These are phyloP conservation scores for Pandion haliaetus DNA, from an alignment of 2,113 vertebrate species.

Conservation along the genomic window DNA sequence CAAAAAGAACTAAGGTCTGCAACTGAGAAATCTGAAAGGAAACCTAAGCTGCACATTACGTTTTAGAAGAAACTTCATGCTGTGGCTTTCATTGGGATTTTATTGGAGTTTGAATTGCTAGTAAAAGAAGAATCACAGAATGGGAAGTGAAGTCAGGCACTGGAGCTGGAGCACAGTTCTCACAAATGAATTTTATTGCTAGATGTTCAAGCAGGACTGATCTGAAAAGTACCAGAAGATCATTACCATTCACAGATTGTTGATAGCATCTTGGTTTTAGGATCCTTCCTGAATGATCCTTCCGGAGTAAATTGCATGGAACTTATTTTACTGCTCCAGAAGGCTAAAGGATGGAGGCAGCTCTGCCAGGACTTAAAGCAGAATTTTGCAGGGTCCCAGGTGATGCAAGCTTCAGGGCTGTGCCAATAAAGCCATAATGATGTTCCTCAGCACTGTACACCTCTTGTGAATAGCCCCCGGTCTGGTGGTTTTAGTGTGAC, in stretches of 20 bases:
- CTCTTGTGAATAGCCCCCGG: neutral
- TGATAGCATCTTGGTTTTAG: neutral
- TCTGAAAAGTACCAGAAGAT: neutral
- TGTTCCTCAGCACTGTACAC: neutral
- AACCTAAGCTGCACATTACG: neutral
- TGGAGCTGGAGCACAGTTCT: neutral
- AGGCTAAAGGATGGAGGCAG: neutral
- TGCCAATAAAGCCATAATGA: neutral
- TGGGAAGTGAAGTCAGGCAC: neutral
- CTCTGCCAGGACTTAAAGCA: neutral
- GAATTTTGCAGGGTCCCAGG: neutral
- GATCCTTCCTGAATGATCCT: neutral
- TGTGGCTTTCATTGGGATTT: neutral
- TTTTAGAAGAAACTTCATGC: neutral
- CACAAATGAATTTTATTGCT: constrained; percentile 4
- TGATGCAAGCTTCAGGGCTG: neutral
- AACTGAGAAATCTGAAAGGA: neutral
- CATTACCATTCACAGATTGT: neutral
- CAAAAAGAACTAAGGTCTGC: neutral
- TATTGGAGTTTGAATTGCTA: neutral
- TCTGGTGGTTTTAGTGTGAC: neutral
- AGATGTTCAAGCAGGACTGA: neutral
- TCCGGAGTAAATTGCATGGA: neutral
- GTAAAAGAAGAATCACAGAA: neutral
- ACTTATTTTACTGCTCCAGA: neutral